Conservation (phyloP, 2,113 vertebrate species). For the Excalfactoria chinensis region DNA sequence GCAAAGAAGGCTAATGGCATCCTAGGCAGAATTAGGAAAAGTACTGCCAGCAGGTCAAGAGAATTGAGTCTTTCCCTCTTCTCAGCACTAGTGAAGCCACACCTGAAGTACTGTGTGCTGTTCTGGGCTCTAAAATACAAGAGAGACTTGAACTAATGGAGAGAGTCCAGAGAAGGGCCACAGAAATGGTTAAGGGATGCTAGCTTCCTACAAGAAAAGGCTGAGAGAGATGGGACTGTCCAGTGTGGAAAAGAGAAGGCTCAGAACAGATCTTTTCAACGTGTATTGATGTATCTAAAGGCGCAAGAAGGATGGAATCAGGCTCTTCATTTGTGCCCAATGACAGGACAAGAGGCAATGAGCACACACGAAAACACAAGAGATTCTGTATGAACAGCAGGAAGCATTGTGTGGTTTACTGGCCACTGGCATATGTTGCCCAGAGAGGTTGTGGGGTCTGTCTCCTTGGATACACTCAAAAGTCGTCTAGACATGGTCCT, state of each 20-base stretch:
- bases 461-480: neutral
- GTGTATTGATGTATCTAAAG: neutral
- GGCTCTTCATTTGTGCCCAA: neutral
- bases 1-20: neutral
- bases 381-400: neutral
- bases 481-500: neutral
- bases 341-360: neutral
- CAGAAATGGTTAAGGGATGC: neutral
- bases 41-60: neutral
- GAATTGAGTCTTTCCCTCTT: neutral
- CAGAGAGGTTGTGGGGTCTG: neutral
- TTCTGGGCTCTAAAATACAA: neutral
- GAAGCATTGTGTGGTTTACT: neutral
- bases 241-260: neutral
- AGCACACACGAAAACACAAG: neutral
- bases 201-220: neutral
- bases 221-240: neutral
- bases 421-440: neutral
- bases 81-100: neutral
- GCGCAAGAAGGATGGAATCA: neutral
- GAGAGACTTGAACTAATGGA: neutral
- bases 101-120: neutral
- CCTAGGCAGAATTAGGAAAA: neutral
- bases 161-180: neutral
- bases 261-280: neutral